phyloP scores from a whole-genome alignment of 2,113 vertebrate genomes.

The Poicephalus gulielmi region DNA sequence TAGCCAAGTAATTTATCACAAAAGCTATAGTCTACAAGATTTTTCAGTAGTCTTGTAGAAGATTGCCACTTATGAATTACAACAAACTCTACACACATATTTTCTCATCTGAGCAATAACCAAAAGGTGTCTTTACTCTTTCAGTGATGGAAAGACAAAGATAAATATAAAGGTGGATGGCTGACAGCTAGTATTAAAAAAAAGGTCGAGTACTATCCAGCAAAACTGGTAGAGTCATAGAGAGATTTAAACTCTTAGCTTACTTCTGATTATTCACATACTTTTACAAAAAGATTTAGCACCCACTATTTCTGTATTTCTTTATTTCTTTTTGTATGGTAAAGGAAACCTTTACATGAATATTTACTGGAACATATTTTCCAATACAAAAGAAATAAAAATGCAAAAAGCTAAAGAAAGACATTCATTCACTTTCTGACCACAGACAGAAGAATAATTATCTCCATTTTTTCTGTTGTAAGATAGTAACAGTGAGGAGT shows the following conservation, averaged over 20 bases:
- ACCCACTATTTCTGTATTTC: background rate
- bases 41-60: background rate
- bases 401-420: background rate
- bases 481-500: background rate
- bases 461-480: background rate
- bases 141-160: background rate
- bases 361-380: background rate
- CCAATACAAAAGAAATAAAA: background rate
- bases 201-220: background rate
- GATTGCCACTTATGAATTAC: background rate
- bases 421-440: background rate
- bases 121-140: background rate
- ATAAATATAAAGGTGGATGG: background rate
- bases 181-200: conserved; percentile 5
- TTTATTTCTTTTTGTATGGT: background rate
- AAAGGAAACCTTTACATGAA: background rate
- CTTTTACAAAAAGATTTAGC: background rate
- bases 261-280: background rate
- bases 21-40: background rate
- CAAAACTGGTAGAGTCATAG: background rate
- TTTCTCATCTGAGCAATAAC: background rate
- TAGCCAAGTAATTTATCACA: background rate
- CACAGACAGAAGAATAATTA: background rate
- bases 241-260: background rate
- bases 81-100: background rate